Base-by-base conservation (phyloP, 2,797 vertebrate genomes). In the Pseudochromis fuscus region DNA sequence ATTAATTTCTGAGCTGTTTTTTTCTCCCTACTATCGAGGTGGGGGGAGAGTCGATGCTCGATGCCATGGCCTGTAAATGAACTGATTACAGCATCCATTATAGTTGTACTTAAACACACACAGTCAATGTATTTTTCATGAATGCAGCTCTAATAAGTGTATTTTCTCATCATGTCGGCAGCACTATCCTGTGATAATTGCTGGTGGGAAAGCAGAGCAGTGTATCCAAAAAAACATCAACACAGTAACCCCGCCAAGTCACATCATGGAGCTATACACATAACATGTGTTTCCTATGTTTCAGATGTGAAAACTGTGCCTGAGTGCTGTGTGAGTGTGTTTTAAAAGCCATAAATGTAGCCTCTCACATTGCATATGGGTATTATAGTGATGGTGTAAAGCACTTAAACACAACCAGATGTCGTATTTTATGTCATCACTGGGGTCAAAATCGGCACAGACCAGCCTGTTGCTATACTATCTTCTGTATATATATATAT, bases 381-480 rank as follows among this genome's bases (percentile, higher is more conserved):
- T 42, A n/a, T 19, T 38, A 56, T 15, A 37, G 7, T 24, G 3
- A 51, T 13, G 23, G 27, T 11, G 24, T 56, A n/a, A 3, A 42
- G 18, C 2, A 8, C 25, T 51, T 50, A 53, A 33, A 40, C 11
- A 25, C 25, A 33, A 46, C 24, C 69, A 66, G 24, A 58, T 52
- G 42, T 25, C 49, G 33, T 24, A 60, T 56, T 48, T 42, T 19
- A 31, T 62, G 12, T 18, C 5, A 46, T 13, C 19, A 13, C 1
- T n/a, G 40, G 9, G 19, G 40, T 68, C 19, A 67, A 28, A 61
- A 35, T 23, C 28, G 10, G 30, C 2, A 19, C 2, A 18, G 18
- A 40, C 7, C 11, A 65, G 64, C 44, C 44, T 57, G 38, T 31
- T 56, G 24, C 51, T 28, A 7, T 37, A 53, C 24, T 35, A 11